Conservation (phyloP, 2,888 invertebrate genomes). For the Microplitis manilae region DNA sequence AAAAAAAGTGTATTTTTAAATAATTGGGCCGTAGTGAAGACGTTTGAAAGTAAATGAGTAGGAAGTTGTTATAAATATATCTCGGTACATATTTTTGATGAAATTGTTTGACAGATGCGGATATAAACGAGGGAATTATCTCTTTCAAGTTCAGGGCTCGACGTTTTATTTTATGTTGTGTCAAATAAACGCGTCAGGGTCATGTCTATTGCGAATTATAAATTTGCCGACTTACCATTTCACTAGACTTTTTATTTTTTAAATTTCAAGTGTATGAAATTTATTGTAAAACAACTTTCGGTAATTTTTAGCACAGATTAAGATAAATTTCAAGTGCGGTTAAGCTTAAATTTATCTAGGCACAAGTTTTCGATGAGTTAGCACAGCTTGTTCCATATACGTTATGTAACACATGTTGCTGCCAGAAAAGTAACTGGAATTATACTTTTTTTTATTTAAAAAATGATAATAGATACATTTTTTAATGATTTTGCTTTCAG, state of each 20-base stretch:
- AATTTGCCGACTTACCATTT: no score
- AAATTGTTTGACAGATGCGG: neutral
- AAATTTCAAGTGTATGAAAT: no score
- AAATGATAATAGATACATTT: no score
- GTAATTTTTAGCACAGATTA: no score
- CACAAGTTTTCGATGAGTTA: neutral
- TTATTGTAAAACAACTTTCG: no score
- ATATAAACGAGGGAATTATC: neutral
- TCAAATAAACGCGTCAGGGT: conserved; percentile 6
- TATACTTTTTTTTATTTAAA: no score
- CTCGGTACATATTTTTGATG: neutral
- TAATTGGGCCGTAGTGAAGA: no score
- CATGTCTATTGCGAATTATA: neutral
- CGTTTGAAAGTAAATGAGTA: neutral
- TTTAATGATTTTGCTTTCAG: no score
- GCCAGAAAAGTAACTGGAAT: neutral
- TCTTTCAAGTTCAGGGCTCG: conserved; percentile 9
- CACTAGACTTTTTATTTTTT: no score
- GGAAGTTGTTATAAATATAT: neutral
- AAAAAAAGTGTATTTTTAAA: no score
- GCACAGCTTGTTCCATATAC: neutral
- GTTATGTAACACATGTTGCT: neutral
- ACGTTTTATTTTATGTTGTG: neutral
- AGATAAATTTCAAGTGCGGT: neutral
- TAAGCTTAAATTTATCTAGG: neutral